Evolutionary conservation across 2,888 invertebrate species (phyloP).

Genomic region (Catocala sponsa): DNA sequence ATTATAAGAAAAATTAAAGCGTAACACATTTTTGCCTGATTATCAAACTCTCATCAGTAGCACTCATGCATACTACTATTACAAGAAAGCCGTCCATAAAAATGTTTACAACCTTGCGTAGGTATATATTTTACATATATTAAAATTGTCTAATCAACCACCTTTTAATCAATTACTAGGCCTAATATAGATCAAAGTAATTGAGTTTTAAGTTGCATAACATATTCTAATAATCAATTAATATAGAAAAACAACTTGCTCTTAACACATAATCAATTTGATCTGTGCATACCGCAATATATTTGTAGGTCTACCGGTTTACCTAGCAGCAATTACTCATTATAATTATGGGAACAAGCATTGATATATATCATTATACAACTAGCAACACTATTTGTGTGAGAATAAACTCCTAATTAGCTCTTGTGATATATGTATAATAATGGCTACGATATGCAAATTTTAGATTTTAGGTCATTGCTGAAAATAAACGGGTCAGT

Average conservation of each 20-base stretch:
- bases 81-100: too few relatives aligned
- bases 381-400: neutral
- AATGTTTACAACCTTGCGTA: too few relatives aligned
- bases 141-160: neutral
- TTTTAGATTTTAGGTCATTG: constrained; percentile 5
- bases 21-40: too few relatives aligned
- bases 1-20: too few relatives aligned
- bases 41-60: too few relatives aligned
- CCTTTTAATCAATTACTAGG: neutral
- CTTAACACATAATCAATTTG: constrained; percentile 11
- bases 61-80: too few relatives aligned
- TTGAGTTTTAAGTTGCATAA: constrained; percentile 1
- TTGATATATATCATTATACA: constrained; percentile 10
- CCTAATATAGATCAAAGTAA: neutral
- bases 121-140: too few relatives aligned
- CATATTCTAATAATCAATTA: neutral
- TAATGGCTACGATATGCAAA: neutral
- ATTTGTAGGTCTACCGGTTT: constrained; percentile 2
- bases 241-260: neutral
- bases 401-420: constrained; percentile 9
- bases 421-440: constrained; percentile 13
- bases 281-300: constrained; percentile 14
- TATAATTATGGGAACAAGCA: constrained; percentile 21
- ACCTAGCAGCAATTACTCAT: constrained; percentile 10
- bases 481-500: neutral